Evolutionary conservation across 1,140 invertebrate species (phyloP).

Genomic region (Drosophila littoralis): DNA sequence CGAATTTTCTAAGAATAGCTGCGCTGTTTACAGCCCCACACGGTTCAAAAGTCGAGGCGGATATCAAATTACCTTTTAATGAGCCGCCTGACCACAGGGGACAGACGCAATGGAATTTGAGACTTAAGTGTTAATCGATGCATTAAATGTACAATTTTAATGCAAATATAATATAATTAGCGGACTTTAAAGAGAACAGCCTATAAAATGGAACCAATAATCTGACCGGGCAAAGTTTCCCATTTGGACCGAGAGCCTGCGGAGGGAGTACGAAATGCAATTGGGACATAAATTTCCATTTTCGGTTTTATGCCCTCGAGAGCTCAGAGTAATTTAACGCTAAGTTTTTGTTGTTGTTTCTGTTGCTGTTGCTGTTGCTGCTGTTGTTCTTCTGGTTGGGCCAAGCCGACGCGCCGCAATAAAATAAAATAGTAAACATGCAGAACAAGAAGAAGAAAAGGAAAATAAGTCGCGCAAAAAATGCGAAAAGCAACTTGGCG

Average conservation of each 20-base stretch:
- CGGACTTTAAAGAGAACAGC: slow-evolving; percentile 33
- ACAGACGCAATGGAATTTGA: slow-evolving; percentile 3
- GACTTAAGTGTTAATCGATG: slow-evolving; percentile 22
- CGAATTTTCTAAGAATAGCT: slow-evolving; percentile 28
- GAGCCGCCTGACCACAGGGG: slow-evolving; percentile 31
- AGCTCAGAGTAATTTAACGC: slow-evolving; percentile 78
- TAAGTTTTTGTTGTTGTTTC: slow-evolving; percentile 58
- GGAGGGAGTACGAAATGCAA: slow-evolving; percentile 59
- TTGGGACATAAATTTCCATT: slow-evolving; percentile 83
- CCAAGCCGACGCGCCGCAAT: slow-evolving; percentile 52
- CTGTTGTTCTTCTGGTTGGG: slow-evolving; percentile 13
- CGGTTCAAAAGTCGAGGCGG: slow-evolving; percentile 47
- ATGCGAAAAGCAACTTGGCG: slow-evolving; percentile 54
- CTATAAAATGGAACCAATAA: slow-evolving; percentile 57
- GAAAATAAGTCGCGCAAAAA: slow-evolving; percentile 64
- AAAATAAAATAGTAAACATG: slow-evolving; percentile 63
- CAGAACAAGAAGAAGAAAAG: slow-evolving; percentile 53
- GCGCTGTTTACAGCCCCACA: not conserved
- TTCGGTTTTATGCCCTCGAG: slow-evolving; percentile 77
- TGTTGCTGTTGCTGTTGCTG: slow-evolving; percentile 7
- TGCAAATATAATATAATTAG: slow-evolving; percentile 77
- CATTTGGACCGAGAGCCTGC: slow-evolving; percentile 7
- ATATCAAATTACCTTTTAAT: slow-evolving; percentile 69
- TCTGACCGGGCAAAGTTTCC: slow-evolving; percentile 51
- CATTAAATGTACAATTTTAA: slow-evolving; percentile 61